Base-by-base conservation (phyloP, 2,797 vertebrate genomes). In the Tenualosa ilisha region DNA sequence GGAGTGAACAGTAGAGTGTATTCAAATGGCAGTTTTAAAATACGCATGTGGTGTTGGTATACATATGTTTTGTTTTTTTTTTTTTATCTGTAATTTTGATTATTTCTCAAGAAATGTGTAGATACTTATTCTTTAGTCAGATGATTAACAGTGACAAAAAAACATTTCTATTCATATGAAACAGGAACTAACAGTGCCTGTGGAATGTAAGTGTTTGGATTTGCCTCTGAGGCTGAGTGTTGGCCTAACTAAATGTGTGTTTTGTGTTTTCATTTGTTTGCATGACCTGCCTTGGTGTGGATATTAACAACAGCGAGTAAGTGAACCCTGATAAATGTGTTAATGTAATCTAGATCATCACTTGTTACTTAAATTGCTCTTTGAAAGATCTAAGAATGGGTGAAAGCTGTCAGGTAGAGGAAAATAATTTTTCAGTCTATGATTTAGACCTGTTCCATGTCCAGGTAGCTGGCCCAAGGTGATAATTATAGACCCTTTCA, bases 261-360 rank as follows among this genome's bases (percentile, higher is more conserved):
- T 96, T 31, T 94, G 81, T 88, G 5, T 79, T 22, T 79, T 22
- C 46, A 8, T 79, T 22, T 94, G 91, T 91, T 98, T 97, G 97
- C 98, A 98, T 97, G 97, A 91, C 94, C 96, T 97, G 96, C 94
- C 94, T 95, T 97, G 97, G 96, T 90, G 96, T 98, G 98, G 97
- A 97, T 97, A 86, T 94, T 97, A 96, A 96, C 96, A 94, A 95
- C 96, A 99, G 98, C 97, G 98, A 98, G 98, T 99, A 99, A 99
- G 98, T 99, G 91, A 94, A 88, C 89, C 82, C 40, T 79, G 7
- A 3, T 13, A n/a, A 54, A 65, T 6, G 1, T 8, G 7, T 81
- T 2, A 46, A 24, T 63, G 15, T 63, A 24, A 24, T 63, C 59
- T n/a, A 51, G 56, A n/a, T 24, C 7, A 63, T 24, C n/a, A 24